Evolutionary conservation across 2,797 vertebrate species (phyloP), one percentile per base, ranked within the genome.

Genomic region (Momotus momota): DNA sequence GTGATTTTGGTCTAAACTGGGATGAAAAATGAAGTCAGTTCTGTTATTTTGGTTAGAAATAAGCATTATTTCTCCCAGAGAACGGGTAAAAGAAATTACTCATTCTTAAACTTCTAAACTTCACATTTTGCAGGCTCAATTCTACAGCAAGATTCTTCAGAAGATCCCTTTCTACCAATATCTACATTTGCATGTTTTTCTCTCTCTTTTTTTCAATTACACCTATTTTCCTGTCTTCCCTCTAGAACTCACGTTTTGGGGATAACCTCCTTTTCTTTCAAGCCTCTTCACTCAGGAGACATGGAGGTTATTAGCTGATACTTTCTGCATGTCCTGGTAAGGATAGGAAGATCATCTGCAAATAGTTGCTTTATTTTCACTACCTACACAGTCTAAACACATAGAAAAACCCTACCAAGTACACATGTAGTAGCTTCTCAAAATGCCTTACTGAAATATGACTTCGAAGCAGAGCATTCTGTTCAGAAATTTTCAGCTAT

Each of bases 1-100:
- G 3, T 43, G 21, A 0, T 54, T 3, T 46, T 70, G 10, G 1
- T 77, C 12, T 58, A 33, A 58, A 5, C 9, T 40, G 5, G 3
- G 7, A 48, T 21, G 7, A 72, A 85, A 71, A 3, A 20, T 55
- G 20, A 40, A 57, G 14, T 31, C 0, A 0, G 33, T 57, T 73
- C 2, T 33, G 11, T 33, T 31, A 46, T 91, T 74, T 86, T 16
- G 29, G 11, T 26, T 73, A 48, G 19, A 71, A 80, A 8, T 33
- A 70, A 70, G 3, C 19, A 45, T 66, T 61, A 46, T 38, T 75
- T 64, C 22, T 52, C 9, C 10, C 18, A 5, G 9, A 84, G 26
- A 55, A 75, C 12, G 16, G 7, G 3, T 26, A 81, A 75, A 70
- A 29, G 17, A 54, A 21, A 60, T 35, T 67, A 8, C 2, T 1